Evolutionary conservation across 2,888 invertebrate genomes (phyloP).

Genomic region (Pedicia rivosa): DNA sequence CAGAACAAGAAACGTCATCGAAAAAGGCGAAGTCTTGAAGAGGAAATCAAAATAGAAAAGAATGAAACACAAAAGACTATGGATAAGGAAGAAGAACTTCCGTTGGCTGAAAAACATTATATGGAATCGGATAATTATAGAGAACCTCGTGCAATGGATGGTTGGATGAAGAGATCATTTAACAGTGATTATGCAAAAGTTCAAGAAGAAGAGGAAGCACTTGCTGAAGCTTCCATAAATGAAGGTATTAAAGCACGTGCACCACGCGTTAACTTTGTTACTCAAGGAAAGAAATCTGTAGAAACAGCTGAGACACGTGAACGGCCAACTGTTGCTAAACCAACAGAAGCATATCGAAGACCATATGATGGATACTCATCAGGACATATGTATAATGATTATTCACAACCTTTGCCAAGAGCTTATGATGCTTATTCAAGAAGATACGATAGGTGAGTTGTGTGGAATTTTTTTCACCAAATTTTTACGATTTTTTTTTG

Average conservation of each 20-base stretch:
- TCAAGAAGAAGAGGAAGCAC: constrained; percentile 24
- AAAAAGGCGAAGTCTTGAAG: too few relatives aligned
- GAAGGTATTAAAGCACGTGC: constrained; percentile 40
- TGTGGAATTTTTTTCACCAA: constrained; percentile 1
- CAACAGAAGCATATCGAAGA: not conserved
- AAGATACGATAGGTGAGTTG: constrained; percentile 26
- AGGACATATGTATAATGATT: too few relatives aligned
- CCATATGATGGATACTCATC: not conserved
- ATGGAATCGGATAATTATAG: constrained; percentile 40
- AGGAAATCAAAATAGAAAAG: too few relatives aligned
- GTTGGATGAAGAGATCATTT: constrained; percentile 44
- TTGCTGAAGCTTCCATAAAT: constrained; percentile 36
- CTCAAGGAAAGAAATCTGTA: constrained; percentile 32
- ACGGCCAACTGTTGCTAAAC: constrained; percentile 14
- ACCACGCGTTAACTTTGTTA: constrained; percentile 49
- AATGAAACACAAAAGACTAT: too few relatives aligned
- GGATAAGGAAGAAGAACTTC: constrained; percentile 32
- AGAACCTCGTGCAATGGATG: constrained; percentile 38
- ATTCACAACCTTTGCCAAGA: too few relatives aligned
- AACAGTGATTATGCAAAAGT: constrained; percentile 25
- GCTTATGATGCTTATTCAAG: constrained; percentile 27
- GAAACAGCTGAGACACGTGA: constrained; percentile 10
- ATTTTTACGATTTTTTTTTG: too few relatives aligned
- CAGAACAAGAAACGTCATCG: too few relatives aligned
- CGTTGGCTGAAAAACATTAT: constrained; percentile 19